A percentile compares a stretch with the other conserved stretches of the same genome.
Evolutionary conservation across 2,888 invertebrate species (phyloP).

Genomic region (Dascillus cervinus): DNA sequence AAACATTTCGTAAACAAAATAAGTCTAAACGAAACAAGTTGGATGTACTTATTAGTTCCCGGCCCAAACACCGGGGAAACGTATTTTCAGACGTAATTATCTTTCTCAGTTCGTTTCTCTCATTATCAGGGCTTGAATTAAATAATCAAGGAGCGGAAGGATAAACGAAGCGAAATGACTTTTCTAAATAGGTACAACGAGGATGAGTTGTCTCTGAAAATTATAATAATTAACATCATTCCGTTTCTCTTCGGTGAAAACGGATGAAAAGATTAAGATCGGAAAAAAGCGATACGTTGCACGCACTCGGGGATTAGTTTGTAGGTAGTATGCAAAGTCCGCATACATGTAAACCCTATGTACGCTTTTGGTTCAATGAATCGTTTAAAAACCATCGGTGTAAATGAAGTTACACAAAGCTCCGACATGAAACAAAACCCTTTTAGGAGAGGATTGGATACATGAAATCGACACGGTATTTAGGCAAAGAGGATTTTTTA

Average conservation of each 20-base stretch:
- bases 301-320: too few relatives aligned
- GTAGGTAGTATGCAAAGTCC: too few relatives aligned
- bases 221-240: constrained; percentile 20
- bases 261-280: too few relatives aligned
- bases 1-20: constrained; percentile 18
- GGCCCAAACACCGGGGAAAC: constrained; percentile 26
- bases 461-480: constrained; percentile 8
- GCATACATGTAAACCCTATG: too few relatives aligned
- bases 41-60: constrained; percentile 19
- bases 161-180: constrained; percentile 41
- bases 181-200: constrained; percentile 33
- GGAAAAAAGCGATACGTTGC: too few relatives aligned
- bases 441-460: constrained; percentile 4
- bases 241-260: too few relatives aligned
- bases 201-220: constrained; percentile 15
- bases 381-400: too few relatives aligned
- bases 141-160: constrained; percentile 42
- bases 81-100: constrained; percentile 40
- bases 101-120: constrained; percentile 41
- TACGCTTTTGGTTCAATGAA: too few relatives aligned
- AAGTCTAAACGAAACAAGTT: constrained; percentile 16
- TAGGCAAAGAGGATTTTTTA: constrained; percentile 8
- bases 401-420: too few relatives aligned
- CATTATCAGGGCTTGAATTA: constrained; percentile 41
- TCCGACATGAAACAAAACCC: constrained; percentile 6